These are phyloP conservation scores for Eledone cirrhosa DNA, from an alignment of 2,888 invertebrate species.

Conservation along the genomic window DNA sequence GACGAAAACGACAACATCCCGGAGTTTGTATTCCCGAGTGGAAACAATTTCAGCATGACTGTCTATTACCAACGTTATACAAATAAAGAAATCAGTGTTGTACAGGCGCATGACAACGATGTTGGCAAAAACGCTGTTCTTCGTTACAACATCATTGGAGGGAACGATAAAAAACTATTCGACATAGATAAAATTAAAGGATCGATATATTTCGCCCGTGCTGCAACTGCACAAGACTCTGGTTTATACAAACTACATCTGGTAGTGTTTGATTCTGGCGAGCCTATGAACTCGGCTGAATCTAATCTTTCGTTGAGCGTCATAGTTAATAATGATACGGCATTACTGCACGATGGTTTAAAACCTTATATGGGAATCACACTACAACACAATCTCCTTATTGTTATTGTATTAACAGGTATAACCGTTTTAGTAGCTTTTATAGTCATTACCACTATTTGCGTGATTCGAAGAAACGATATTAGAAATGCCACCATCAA, in stretches of 20 bases:
- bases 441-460: conserved; percentile 5
- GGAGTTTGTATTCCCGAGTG: conserved; percentile 48
- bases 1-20: conserved; percentile 61
- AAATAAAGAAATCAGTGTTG: conserved; percentile 39
- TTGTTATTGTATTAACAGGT: conserved; percentile 8
- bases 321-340: conserved; percentile 39
- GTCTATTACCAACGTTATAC: conserved; percentile 39
- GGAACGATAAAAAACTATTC: conserved; percentile 40
- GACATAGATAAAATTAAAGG: conserved; percentile 43
- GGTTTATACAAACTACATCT: conserved; percentile 43
- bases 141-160: conserved; percentile 42
- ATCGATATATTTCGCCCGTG: conserved; percentile 40
- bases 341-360: neutral
- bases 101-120: conserved; percentile 49
- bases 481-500: neutral
- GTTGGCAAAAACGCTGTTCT: conserved; percentile 48
- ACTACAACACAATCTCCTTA: conserved; percentile 14
- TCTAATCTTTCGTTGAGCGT: conserved; percentile 41
- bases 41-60: conserved; percentile 45
- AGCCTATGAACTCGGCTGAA: conserved; percentile 41
- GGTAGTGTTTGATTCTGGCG: conserved; percentile 50
- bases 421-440: conserved; percentile 8
- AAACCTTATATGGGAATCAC: neutral
- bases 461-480: conserved; percentile 4
- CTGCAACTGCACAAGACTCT: conserved; percentile 36